Evolutionary conservation across 2,113 vertebrate genomes (phyloP).

Genomic region (Paramisgurnus dabryanus): DNA sequence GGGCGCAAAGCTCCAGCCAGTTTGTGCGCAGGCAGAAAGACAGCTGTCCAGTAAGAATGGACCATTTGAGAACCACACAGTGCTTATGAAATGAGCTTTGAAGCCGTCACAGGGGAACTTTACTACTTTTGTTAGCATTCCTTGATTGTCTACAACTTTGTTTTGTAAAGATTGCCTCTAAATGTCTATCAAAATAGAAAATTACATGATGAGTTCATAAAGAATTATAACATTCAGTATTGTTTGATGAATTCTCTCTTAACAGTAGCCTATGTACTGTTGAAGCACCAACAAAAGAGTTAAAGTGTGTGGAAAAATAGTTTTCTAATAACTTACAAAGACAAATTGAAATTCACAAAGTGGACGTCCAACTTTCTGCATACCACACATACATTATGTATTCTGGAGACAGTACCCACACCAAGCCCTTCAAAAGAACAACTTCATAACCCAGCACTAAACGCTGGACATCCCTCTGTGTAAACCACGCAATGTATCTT

Average conservation of each 20-base stretch:
- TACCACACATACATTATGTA: constrained; percentile 38
- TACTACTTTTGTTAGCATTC: background rate
- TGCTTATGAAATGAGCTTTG: background rate
- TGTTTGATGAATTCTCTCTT: background rate
- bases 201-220: background rate
- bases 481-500: constrained; percentile 62
- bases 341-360: constrained; percentile 8
- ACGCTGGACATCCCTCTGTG: constrained; percentile 65
- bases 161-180: background rate
- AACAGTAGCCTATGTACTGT: background rate
- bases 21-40: constrained; percentile 32
- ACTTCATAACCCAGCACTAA: constrained; percentile 69
- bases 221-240: constrained; percentile 19
- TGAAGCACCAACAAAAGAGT: constrained; percentile 1
- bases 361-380: constrained; percentile 26
- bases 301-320: background rate
- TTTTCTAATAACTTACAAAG: background rate
- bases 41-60: constrained; percentile 11
- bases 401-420: constrained; percentile 67
- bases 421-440: constrained; percentile 68
- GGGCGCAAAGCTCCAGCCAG: constrained; percentile 68
- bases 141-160: background rate
- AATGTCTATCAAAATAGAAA: background rate
- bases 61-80: constrained; percentile 25
- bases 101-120: background rate